Base-by-base conservation (phyloP, 1,140 invertebrate species). In the Carcinoscorpius rotundicauda region DNA sequence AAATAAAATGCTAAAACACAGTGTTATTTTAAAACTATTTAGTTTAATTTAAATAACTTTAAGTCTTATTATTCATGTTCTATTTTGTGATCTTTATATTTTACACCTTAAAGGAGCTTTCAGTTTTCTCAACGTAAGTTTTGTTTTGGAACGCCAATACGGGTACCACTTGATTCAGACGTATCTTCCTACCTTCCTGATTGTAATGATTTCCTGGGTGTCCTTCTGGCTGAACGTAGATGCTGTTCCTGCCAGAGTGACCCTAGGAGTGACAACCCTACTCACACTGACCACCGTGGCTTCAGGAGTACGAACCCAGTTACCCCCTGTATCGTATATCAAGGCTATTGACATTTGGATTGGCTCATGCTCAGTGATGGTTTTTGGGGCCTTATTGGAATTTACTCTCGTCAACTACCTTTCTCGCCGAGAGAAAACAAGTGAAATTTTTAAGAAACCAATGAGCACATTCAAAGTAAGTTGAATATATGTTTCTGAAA, bases 151-250 rank as follows among this genome's bases (percentile, higher is more conserved):
- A 51, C 67, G 67, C n/a, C 61, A 68, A 52, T 60, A 64, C 56
- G 89, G 89, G 58, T 90, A 89, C 73, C 91, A 92, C 71, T 79
- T 93, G 61, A 89, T 93, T 84, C 89, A 93, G 69, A 92, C 91
- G 73, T 93, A 90, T 69, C 82, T 93, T 65, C 90, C 90, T 3
- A 91, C 88, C 4, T 89, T 91, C 78, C 82, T 92, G 66, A 85
- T 93, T 64, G 90, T 93, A 4, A 85, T 85, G 6, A 87, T 91
- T 64, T 92, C 89, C 0, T 93, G 89, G 89, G 89, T 93, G 9
- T 89, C 89, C 0, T 93, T 93, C 72, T 93, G 89, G 89, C 76
- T 93, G 62, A 89, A 92, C 73, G 85, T 87, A 51, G 89, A 91
- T 72, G 88, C 89, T n/a, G 84, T 88, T n/a, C 86, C 90, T 87